These are phyloP conservation scores for Tetramorium simillimum DNA, from an alignment of 1,140 invertebrate species.

Conservation along the genomic window DNA sequence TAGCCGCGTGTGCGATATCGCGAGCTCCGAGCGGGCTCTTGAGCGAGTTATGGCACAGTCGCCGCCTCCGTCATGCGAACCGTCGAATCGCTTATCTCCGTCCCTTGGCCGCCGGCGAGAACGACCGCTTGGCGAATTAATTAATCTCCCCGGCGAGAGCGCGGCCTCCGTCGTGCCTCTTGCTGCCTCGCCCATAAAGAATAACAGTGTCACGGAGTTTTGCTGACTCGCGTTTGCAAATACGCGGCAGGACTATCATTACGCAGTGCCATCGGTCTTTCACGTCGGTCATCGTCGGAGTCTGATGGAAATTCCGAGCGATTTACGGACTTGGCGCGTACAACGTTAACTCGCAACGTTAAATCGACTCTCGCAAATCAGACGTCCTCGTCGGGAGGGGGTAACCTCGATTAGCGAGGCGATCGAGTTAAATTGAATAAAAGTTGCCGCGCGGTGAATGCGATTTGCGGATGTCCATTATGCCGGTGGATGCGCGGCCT, in stretches of 20 bases:
- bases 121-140: constrained; percentile 66
- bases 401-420: neutral
- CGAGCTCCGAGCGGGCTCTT: constrained; percentile 36
- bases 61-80: constrained; percentile 84
- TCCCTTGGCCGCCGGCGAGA: constrained; percentile 58
- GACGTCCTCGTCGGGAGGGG: neutral
- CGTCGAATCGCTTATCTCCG: constrained; percentile 81
- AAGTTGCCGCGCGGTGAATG: neutral
- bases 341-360: neutral
- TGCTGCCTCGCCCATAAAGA: constrained; percentile 36
- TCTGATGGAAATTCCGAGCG: neutral
- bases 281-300: neutral
- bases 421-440: neutral
- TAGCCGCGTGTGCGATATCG: constrained; percentile 74
- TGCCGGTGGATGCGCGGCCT: constrained; percentile 5
- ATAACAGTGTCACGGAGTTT: constrained; percentile 15
- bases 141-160: constrained; percentile 39
- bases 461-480: neutral
- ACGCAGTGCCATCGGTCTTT: neutral
- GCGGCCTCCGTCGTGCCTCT: constrained; percentile 16
- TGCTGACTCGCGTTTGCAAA: neutral
- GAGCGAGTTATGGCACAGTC: constrained; percentile 82
- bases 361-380: neutral
- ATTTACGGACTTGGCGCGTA: neutral
- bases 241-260: constrained; percentile 11